These are phyloP conservation scores for Carterocephalus palaemon DNA, from an alignment of 2,888 invertebrate species.

Conservation along the genomic window DNA sequence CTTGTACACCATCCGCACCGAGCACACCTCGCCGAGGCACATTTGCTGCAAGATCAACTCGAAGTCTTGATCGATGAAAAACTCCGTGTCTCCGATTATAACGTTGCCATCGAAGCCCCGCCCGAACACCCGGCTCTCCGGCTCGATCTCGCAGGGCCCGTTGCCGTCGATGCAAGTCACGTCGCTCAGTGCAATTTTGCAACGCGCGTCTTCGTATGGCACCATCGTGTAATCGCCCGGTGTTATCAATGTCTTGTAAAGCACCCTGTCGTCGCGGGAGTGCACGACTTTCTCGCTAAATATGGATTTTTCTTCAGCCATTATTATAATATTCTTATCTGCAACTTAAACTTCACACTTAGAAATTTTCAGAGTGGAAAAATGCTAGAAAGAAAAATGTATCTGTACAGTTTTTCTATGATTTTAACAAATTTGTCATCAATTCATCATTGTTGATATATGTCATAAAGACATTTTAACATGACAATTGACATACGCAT, in stretches of 20 bases:
- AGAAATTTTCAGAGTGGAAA: too few relatives aligned
- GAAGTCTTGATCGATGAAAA: conserved; percentile 72
- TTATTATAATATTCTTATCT: too few relatives aligned
- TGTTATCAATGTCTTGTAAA: conserved; percentile 56
- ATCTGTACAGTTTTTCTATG: too few relatives aligned
- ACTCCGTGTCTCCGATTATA: conserved; percentile 69
- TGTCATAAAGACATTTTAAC: too few relatives aligned
- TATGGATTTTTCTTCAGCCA: too few relatives aligned
- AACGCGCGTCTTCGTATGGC: conserved; percentile 68
- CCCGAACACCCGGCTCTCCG: conserved; percentile 55
- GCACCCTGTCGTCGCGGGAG: conserved; percentile 55
- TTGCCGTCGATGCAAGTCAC: conserved; percentile 46
- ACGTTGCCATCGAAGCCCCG: conserved; percentile 63
- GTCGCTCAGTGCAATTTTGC: conserved; percentile 55
- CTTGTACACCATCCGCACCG: conserved; percentile 56
- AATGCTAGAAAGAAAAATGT: too few relatives aligned
- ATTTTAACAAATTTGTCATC: too few relatives aligned
- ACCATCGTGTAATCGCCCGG: conserved; percentile 63
- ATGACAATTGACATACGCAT: too few relatives aligned
- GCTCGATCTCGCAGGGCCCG: conserved; percentile 51
- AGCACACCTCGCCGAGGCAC: conserved; percentile 69
- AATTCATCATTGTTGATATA: too few relatives aligned
- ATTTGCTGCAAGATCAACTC: conserved; percentile 76
- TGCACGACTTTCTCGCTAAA: conserved; percentile 48
- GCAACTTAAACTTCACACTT: too few relatives aligned